Conservation (phyloP, 2,113 vertebrate species). For the Grallaria varia region DNA sequence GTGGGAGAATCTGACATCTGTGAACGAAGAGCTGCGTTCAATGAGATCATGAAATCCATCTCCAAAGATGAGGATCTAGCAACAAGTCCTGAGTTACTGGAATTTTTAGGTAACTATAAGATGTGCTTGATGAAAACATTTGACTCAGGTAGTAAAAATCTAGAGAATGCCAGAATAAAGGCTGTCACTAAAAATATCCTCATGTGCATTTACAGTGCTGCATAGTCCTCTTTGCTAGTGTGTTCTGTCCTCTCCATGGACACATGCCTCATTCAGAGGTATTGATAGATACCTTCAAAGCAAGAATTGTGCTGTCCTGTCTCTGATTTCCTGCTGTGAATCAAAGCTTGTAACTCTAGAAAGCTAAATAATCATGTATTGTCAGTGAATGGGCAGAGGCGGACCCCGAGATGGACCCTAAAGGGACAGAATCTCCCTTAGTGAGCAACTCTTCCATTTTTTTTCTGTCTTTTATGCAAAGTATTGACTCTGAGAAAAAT, state of each 20-base stretch:
- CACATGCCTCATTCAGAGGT: not conserved
- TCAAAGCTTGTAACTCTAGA: not conserved
- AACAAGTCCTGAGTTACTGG: slow-evolving; percentile 77
- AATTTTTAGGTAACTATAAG: slow-evolving; percentile 80
- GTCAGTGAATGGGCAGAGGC: not conserved
- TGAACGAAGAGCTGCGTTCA: slow-evolving; percentile 77
- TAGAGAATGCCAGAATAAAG: not conserved
- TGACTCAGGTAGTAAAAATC: not conserved
- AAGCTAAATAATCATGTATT: not conserved
- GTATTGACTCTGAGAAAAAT: not conserved
- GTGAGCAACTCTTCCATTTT: not conserved
- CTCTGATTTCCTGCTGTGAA: not conserved
- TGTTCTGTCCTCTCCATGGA: not conserved
- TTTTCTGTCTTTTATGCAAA: not conserved
- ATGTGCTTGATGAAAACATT: not conserved
- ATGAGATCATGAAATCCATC: slow-evolving; percentile 79
- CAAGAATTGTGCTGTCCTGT: not conserved
- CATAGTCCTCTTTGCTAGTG: not conserved
- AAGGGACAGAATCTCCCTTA: not conserved
- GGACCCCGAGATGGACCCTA: not conserved
- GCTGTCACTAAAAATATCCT: not conserved
- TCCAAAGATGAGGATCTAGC: slow-evolving; percentile 76
- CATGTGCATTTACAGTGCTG: not conserved
- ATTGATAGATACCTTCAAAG: not conserved
- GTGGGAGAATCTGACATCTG: slow-evolving; percentile 84